Base-by-base conservation (phyloP, 2,888 invertebrate species). In the Rhagonycha fulva region DNA sequence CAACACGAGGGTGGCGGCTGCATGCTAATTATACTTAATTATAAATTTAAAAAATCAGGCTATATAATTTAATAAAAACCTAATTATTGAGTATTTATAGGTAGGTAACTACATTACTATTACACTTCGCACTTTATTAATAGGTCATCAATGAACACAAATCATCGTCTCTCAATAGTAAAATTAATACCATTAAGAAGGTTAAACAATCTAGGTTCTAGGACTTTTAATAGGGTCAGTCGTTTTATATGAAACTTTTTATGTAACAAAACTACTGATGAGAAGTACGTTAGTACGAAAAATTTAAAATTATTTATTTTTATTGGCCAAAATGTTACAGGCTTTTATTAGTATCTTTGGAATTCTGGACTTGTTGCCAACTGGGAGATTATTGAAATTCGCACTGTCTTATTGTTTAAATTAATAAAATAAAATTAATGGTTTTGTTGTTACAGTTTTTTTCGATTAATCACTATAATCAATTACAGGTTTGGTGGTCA, bases 1-100 rank as follows among this genome's bases (percentile, higher is more conserved):
- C 74, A 76, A 76, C 72, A 67, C 73, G 75, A 74, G 78, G 77
- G 75, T 78, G 76, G 73, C 66, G 60, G 70, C 60, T 61, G 70
- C 30, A 72, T 70, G 70, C 66, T 73, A 70, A 76, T 73, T 70
- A 67, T 67, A 47, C 61, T 67, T 63, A 60, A 67, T 28, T 19
- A 26, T 67, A n/a, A 28, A 67, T n/a, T 63, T 23, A 9, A 24
- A 63, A 63, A 63, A 47, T 47, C 47, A 2, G 47, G 1, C 47
- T 47, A n/a, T 47, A 47, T 47, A 47, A 47, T 47, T 47, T 47
- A 47, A 47, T 47, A 47, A 47, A 47, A 47, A n/a, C n/a, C 5
- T 47, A 47, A 47, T 47, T n/a, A n/a, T 47, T 47, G 47, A 47
- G 47, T 47, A 47, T 47, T 47, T 47, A n/a, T 47, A n/a, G 47